A percentile compares a stretch with the other conserved stretches of the same genome.
Evolutionary conservation across 2,888 invertebrate genomes (phyloP).

Genomic region (Cepaea hortensis): DNA sequence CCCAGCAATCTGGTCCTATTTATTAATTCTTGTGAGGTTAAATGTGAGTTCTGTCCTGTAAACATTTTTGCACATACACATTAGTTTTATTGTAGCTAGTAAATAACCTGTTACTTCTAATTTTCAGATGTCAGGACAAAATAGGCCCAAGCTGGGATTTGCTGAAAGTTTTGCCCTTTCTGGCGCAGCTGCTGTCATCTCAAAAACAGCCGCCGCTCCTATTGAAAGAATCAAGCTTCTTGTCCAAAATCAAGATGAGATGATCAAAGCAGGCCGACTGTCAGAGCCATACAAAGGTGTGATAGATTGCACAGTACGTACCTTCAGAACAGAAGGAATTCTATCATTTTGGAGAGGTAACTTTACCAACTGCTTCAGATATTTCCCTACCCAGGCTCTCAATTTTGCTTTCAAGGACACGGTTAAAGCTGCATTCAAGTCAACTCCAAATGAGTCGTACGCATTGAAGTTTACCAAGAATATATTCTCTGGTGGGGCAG

Average conservation of each 20-base stretch:
- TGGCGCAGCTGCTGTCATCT: constrained; percentile 75
- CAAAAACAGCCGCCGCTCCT: constrained; percentile 76
- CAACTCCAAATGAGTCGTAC: constrained; percentile 68
- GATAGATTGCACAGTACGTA: constrained; percentile 76
- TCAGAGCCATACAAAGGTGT: constrained; percentile 81
- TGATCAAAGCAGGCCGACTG: too few species aligned
- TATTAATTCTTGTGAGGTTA: too few species aligned
- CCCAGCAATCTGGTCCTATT: too few species aligned
- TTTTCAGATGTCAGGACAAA: constrained; percentile 52
- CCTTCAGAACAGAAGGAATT: constrained; percentile 71
- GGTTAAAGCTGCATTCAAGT: constrained; percentile 87
- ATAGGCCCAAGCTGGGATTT: constrained; percentile 64
- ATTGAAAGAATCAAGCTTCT: constrained; percentile 76
- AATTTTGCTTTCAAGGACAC: constrained; percentile 83
- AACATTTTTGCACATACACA: too few species aligned
- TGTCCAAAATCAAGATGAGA: constrained; percentile 52
- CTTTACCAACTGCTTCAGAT: constrained; percentile 87
- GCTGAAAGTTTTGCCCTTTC: constrained; percentile 75
- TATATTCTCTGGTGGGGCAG: constrained; percentile 78
- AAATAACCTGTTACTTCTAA: neutral
- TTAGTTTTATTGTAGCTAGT: neutral
- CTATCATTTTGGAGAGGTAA: constrained; percentile 93
- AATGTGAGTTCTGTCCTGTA: too few species aligned
- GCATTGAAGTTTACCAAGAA: constrained; percentile 83
- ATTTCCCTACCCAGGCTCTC: constrained; percentile 77